Base-by-base conservation (phyloP, 64 coral and sea anemone species). In the Orbicella faveolata region DNA sequence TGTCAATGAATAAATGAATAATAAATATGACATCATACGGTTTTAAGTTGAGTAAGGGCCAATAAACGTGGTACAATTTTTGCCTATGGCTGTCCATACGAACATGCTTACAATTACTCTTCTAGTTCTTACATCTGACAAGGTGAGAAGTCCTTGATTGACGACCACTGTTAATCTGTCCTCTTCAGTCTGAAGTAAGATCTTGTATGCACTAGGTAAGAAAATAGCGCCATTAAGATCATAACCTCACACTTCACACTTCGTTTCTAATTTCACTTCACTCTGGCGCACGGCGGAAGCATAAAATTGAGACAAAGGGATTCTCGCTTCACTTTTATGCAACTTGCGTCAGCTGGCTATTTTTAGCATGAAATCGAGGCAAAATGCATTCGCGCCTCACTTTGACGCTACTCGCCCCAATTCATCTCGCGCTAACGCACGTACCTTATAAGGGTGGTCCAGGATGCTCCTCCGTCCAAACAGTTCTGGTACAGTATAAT, bases 381-480 rank as follows among this genome's bases (percentile, higher is more conserved):
- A 68, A 8, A 3, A 25, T 21, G 19, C 19, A 14, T 59, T 68
- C 18, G 9, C 10, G 21, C 21, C 67, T 70, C 67, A 26, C 23
- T 70, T 11, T 70, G 21, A 25, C 0, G 25, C 4, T 70, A 70
- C 67, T 70, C 67, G 21, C 21, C n/a, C 21, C 9, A 70, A 23
- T 70, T 21, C 4, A 4, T 33, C 21, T 23, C 21, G 25, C 67
- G 25, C n/a, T 26, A 12, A 70, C 7, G 21, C 6, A 54, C 84
- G 64, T 18, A 95, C 97, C 87, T 95, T 67, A 99, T 96, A 15
- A 99, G 94, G 1, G 97, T 99, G 20, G 97, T 99, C 97, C 97
- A 99, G 33, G 92, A 72, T 16, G 97, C 90, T 19, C 91, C 97
- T 48, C 94, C 88, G 37, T 99, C 97, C 65, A 99, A 57, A 35